Percentiles rank a stretch among this genome's conserved stretches.
Evolutionary conservation across 2,797 vertebrate species (phyloP).

Genomic region (Anguilla pacifica): DNA sequence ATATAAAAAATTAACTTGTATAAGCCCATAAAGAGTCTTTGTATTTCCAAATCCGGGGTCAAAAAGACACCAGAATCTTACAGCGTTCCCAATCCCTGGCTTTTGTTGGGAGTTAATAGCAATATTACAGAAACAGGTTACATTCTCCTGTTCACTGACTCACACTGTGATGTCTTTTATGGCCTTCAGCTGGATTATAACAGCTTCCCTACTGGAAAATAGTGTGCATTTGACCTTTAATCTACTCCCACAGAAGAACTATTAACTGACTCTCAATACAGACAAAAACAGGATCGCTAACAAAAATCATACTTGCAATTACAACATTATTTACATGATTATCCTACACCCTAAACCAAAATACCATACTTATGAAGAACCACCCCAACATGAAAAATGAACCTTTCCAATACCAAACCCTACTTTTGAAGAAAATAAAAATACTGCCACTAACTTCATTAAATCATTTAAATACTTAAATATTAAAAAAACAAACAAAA

Average conservation of each 20-base stretch:
- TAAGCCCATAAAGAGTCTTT: slow-evolving; percentile 10
- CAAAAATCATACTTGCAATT: slow-evolving; percentile 4
- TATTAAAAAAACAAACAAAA: not conserved
- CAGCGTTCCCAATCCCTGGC: not conserved
- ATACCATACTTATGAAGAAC: not conserved
- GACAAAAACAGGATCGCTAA: not conserved
- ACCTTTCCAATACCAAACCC: not conserved
- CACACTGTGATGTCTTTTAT: slow-evolving; percentile 22
- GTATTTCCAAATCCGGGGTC: slow-evolving; percentile 10
- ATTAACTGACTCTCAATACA: not conserved
- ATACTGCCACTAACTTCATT: not conserved
- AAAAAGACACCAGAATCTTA: slow-evolving; percentile 3
- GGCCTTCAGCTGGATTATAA: slow-evolving; percentile 28
- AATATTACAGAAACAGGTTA: slow-evolving; percentile 30
- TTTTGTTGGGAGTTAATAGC: slow-evolving; percentile 29
- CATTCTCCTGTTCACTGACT: slow-evolving; percentile 32
- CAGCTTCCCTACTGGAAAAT: slow-evolving; percentile 6
- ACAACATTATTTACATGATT: slow-evolving; percentile 10
- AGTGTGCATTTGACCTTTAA: slow-evolving; percentile 30
- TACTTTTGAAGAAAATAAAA: not conserved
- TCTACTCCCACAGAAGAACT: slow-evolving; percentile 26
- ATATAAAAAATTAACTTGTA: slow-evolving; percentile 6
- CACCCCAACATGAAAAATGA: not conserved
- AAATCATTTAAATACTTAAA: not conserved
- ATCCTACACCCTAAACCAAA: not conserved